A percentile compares a stretch with the other conserved stretches of the same genome.
Conservation (phyloP, 2,797 vertebrate species). For the Chelon labrosus region DNA sequence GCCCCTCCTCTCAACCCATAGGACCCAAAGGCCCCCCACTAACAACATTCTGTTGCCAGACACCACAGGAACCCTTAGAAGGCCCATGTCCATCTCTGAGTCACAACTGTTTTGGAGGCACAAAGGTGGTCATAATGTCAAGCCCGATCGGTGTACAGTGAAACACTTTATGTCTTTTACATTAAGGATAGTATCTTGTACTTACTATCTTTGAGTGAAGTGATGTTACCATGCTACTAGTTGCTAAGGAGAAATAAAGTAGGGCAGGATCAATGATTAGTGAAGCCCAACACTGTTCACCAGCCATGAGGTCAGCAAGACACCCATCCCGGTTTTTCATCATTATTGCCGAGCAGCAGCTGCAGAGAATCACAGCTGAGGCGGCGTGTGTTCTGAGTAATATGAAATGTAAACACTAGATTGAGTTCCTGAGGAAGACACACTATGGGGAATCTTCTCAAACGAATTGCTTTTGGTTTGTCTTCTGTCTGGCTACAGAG, state of each 20-base stretch:
- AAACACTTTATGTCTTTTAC: too few relatives aligned
- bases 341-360: conserved; percentile 10
- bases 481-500: background rate
- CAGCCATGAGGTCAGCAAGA: background rate
- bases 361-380: background rate
- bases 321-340: conserved; percentile 12
- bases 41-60: too few relatives aligned
- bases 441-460: background rate
- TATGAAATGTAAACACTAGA: background rate
- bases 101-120: too few relatives aligned
- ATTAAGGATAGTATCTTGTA: background rate
- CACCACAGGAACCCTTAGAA: too few relatives aligned
- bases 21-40: too few relatives aligned
- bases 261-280: conserved; percentile 25
- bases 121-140: too few relatives aligned
- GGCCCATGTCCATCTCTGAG: too few relatives aligned
- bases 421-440: background rate
- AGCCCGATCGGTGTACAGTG: background rate
- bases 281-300: conserved; percentile 2
- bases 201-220: too few relatives aligned
- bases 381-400: background rate
- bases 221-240: conserved; percentile 1
- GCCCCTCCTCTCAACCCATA: too few relatives aligned
- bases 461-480: background rate
- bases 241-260: conserved; percentile 22